phyloP scores from a whole-genome alignment of 2,797 vertebrate genomes.

The Dicrostonyx torquatus region DNA sequence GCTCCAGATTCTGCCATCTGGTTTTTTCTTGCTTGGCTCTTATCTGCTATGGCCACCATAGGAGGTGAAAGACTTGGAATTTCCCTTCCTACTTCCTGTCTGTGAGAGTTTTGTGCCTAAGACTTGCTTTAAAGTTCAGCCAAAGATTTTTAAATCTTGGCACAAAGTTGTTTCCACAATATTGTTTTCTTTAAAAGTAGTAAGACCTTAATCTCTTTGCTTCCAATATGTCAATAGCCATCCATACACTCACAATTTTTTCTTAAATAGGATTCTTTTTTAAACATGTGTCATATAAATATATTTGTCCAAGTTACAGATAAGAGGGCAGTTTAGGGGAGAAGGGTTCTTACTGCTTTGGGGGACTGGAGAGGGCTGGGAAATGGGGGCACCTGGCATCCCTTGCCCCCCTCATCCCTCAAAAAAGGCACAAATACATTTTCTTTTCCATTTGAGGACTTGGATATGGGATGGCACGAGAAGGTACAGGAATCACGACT shows the following conservation, averaged over 20 bases:
- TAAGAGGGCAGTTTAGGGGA: background rate
- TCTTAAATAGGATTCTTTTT: background rate
- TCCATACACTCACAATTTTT: background rate
- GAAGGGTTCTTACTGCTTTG: slow-evolving; percentile 73
- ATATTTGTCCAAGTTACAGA: slow-evolving; percentile 80
- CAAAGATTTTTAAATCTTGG: background rate
- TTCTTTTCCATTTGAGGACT: slow-evolving; percentile 73
- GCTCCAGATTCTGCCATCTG: background rate
- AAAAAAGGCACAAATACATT: slow-evolving; percentile 79
- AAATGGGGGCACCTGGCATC: slow-evolving; percentile 48
- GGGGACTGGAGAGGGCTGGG: slow-evolving; percentile 8
- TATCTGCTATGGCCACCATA: background rate
- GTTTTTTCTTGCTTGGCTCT: background rate
- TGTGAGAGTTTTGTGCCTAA: background rate
- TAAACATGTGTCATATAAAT: slow-evolving; percentile 82
- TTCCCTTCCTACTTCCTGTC: background rate
- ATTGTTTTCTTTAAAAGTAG: slow-evolving; percentile 27
- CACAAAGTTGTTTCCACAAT: background rate
- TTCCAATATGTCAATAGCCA: background rate
- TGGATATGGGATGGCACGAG: background rate
- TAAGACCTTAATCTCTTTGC: slow-evolving; percentile 39
- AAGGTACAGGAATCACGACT: slow-evolving; percentile 43
- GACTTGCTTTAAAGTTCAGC: background rate
- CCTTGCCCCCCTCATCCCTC: slow-evolving; percentile 47
- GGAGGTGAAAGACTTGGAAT: background rate